phyloP scores from a whole-genome alignment of 2,113 vertebrate species.

The Lampris incognitus region DNA sequence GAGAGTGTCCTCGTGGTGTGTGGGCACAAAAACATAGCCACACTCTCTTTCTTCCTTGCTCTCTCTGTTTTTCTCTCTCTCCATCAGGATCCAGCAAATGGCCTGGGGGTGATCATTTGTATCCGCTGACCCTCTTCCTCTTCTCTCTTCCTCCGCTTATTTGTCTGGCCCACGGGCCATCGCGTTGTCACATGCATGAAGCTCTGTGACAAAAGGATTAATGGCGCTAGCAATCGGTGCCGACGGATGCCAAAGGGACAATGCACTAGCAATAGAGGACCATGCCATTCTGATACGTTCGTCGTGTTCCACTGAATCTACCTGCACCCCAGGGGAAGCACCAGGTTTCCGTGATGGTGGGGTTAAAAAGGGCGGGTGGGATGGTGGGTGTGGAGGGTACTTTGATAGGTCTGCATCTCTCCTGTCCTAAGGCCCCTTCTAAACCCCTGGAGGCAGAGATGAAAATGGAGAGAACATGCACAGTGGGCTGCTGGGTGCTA shows the following conservation, averaged over 20 bases:
- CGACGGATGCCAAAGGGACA: slow-evolving; percentile 37
- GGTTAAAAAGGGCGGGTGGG: not conserved
- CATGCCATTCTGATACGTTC: slow-evolving; percentile 30
- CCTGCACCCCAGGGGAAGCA: slow-evolving; percentile 21
- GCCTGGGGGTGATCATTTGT: slow-evolving; percentile 73
- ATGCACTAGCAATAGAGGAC: slow-evolving; percentile 33
- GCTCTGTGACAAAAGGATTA: slow-evolving; percentile 71
- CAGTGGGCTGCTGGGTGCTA: not conserved
- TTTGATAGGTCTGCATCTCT: slow-evolving; percentile 31
- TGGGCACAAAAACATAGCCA: slow-evolving; percentile 27
- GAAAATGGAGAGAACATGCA: not conserved
- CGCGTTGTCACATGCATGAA: slow-evolving; percentile 55
- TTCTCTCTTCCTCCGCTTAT: slow-evolving; percentile 36
- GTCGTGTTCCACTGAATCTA: slow-evolving; percentile 26
- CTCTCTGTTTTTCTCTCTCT: not conserved
- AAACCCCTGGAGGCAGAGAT: slow-evolving; percentile 16
- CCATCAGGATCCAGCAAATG: slow-evolving; percentile 41
- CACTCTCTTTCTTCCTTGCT: not conserved
- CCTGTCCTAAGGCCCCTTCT: slow-evolving; percentile 19
- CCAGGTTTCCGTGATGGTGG: slow-evolving; percentile 4
- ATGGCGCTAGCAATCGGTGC: slow-evolving; percentile 60
- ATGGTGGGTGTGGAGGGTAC: not conserved
- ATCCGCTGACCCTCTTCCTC: slow-evolving; percentile 59
- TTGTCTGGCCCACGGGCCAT: slow-evolving; percentile 62
- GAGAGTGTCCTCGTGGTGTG: slow-evolving; percentile 22